Evolutionary conservation across 2,113 vertebrate genomes (phyloP), one percentile per base, ranked within the genome.

Genomic region (Leptobrachium leishanense): DNA sequence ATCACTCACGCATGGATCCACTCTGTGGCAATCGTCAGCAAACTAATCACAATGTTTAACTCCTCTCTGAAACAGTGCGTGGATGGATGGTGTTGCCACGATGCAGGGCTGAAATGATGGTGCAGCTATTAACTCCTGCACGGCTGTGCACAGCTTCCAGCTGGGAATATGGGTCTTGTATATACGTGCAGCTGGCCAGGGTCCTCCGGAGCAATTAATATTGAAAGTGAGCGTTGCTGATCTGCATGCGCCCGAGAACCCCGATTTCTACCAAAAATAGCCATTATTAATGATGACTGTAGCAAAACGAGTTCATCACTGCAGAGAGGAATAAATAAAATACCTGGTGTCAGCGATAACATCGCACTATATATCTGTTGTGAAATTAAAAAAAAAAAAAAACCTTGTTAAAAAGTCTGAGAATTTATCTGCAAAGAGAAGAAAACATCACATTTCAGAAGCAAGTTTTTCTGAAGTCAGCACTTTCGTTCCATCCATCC

Each of bases 221-320:
- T 44, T 81, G 78, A 81, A 74, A 81, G 44, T 68, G 74, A 81
- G 46, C 72, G 62, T 43, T 68, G 64, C 68, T 74, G 78, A 81
- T 74, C 53, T 68, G 71, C 50, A 43, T 31, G 72, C 74, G 53
- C 74, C 78, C 68, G 41, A 67, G 13, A 71, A 43, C 72, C 13
- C 13, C 31, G 13, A 53, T 79, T 68, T 62, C 10, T 44, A 69
- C 71, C 72, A 42, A 74, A 81, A 81, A 81, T 81, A 81, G 72
- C 71, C 65, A 6, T 68, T 43, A 50, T 40, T 68, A 81, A 74
- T 31, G 71, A 68, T 62, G 20, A 62, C 55, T 8, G 64, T 68
- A 72, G 42, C 66, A 68, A 74, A 81, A 79, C 71, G 67, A 74
- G 66, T 81, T 71, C 72, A 43, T 74, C 69, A 72, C 31, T 65